Percentiles rank a stretch among this genome's conserved stretches.
These are phyloP conservation scores for Telenomus remus DNA, from an alignment of 1,140 invertebrate species.

Conservation along the genomic window DNA sequence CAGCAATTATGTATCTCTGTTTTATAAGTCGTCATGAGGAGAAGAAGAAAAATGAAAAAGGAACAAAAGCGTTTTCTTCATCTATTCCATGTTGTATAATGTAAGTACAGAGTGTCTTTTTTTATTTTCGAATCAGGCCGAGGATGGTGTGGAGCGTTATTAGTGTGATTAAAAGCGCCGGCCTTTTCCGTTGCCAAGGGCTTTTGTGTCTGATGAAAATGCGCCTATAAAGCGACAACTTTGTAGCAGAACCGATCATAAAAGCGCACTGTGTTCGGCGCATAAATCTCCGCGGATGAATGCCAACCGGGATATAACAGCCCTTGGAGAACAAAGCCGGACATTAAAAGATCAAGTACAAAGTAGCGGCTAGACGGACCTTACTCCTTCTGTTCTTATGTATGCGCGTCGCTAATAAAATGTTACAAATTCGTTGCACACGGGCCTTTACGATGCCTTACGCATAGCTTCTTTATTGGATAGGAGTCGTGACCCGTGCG, in stretches of 20 bases:
- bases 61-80: slow-evolving; percentile 20
- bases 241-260: slow-evolving; percentile 71
- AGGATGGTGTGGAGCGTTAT: slow-evolving; percentile 35
- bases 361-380: slow-evolving; percentile 59
- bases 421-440: slow-evolving; percentile 72
- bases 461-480: slow-evolving; percentile 61
- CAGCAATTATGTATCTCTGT: slow-evolving; percentile 64
- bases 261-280: slow-evolving; percentile 64
- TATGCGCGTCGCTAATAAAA: slow-evolving; percentile 68
- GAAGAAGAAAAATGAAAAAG: too few species aligned
- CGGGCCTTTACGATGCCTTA: slow-evolving; percentile 67
- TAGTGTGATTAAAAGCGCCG: slow-evolving; percentile 52
- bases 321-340: slow-evolving; percentile 66
- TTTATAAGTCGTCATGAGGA: slow-evolving; percentile 40
- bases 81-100: neutral
- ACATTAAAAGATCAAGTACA: slow-evolving; percentile 68
- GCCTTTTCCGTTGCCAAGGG: slow-evolving; percentile 35
- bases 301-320: slow-evolving; percentile 57
- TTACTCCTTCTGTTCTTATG: slow-evolving; percentile 49
- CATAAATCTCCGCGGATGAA: slow-evolving; percentile 61
- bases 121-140: slow-evolving; percentile 25
- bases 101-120: slow-evolving; percentile 2
- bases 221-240: slow-evolving; percentile 65
- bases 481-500: slow-evolving; percentile 43
- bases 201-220: slow-evolving; percentile 50